These are phyloP conservation scores for Gobiocypris rarus DNA, from an alignment of 2,113 vertebrate genomes.

Conservation along the genomic window DNA sequence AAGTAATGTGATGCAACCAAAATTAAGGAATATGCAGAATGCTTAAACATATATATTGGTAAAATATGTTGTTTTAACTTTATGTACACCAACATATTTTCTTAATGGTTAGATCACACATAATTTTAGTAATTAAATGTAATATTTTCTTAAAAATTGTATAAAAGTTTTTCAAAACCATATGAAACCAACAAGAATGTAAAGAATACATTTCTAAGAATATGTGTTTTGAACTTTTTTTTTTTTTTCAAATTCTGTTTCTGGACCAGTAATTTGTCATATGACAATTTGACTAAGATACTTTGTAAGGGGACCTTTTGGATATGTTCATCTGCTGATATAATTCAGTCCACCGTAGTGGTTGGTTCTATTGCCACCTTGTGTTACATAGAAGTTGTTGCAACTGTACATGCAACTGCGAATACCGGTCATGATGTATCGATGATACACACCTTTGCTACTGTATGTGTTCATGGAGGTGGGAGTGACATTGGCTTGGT, in stretches of 20 bases:
- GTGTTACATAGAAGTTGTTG: slow-evolving; percentile 39
- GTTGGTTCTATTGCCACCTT: slow-evolving; percentile 49
- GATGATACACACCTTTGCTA: neutral
- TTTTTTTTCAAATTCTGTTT: neutral
- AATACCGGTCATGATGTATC: neutral
- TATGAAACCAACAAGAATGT: neutral
- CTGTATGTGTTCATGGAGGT: neutral
- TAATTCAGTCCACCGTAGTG: neutral
- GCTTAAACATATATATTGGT: too few relatives aligned
- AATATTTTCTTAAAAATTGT: neutral
- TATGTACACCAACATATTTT: too few relatives aligned
- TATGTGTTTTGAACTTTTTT: neutral
- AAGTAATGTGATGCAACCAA: neutral
- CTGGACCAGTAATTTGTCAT: slow-evolving; percentile 3
- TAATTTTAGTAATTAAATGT: too few relatives aligned
- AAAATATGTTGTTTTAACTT: too few relatives aligned
- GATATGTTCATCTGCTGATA: neutral
- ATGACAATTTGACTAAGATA: slow-evolving; percentile 13
- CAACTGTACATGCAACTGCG: neutral
- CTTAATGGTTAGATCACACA: too few relatives aligned
- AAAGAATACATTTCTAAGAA: neutral
- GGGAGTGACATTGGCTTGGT: neutral
- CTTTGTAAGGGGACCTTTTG: neutral
- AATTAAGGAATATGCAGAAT: neutral
- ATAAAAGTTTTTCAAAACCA: neutral